Evolutionary conservation across 2,888 invertebrate genomes (phyloP).

Genomic region (Zygogramma bicolorata): DNA sequence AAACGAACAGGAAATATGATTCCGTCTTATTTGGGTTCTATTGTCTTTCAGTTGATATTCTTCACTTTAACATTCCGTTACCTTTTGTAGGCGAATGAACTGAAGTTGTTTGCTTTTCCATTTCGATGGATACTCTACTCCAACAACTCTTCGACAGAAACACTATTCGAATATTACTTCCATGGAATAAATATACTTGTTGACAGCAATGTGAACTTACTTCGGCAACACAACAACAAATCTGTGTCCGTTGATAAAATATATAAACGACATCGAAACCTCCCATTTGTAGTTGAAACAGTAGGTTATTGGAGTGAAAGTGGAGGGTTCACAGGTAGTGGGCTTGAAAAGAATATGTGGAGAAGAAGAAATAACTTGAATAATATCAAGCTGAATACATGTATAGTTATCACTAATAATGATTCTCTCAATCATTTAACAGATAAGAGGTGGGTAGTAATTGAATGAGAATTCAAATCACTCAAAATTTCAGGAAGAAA

Average conservation of each 20-base stretch:
- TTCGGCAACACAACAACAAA: slow-evolving; percentile 61
- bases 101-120: slow-evolving; percentile 68
- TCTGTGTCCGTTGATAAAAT: slow-evolving; percentile 48
- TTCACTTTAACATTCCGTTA: slow-evolving; percentile 1
- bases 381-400: slow-evolving; percentile 68
- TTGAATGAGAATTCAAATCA: too few species aligned
- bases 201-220: slow-evolving; percentile 70
- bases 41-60: too few species aligned
- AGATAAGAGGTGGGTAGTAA: slow-evolving; percentile 71
- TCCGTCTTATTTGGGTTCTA: too few species aligned
- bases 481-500: too few species aligned
- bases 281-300: slow-evolving; percentile 50
- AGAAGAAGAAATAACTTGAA: slow-evolving; percentile 68
- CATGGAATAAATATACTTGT: slow-evolving; percentile 60
- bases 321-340: slow-evolving; percentile 32
- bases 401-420: slow-evolving; percentile 73
- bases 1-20: too few species aligned
- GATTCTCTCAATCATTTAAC: slow-evolving; percentile 72
- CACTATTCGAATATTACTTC: slow-evolving; percentile 40
- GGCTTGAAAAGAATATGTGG: slow-evolving; percentile 50
- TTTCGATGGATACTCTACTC: slow-evolving; percentile 68
- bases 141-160: slow-evolving; percentile 18
- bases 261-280: slow-evolving; percentile 49
- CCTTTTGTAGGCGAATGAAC: slow-evolving; percentile 65
- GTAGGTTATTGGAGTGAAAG: slow-evolving; percentile 53